A percentile compares a stretch with the other conserved stretches of the same genome.
Evolutionary conservation across 2,797 vertebrate genomes (phyloP).

Genomic region (Acrossocheilus wenchowensis): DNA sequence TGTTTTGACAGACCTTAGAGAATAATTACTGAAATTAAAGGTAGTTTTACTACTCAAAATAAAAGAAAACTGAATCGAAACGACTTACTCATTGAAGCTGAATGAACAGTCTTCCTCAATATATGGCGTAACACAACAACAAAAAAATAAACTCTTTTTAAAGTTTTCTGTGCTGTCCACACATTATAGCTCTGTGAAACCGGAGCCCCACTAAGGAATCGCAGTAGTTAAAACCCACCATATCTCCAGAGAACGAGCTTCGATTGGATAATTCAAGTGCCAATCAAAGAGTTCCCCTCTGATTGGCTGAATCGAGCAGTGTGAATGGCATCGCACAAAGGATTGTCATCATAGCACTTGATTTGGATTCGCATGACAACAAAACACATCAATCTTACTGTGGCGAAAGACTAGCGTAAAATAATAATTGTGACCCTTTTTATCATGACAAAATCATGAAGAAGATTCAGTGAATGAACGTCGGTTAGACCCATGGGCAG

Average conservation of each 20-base stretch:
- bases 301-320: conserved; percentile 16
- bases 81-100: conserved; percentile 23
- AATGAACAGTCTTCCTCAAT: neutral
- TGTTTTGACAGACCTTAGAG: neutral
- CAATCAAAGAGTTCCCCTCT: conserved; percentile 1
- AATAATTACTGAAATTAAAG: neutral
- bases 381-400: neutral
- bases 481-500: neutral
- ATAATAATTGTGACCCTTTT: neutral
- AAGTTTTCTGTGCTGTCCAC: neutral
- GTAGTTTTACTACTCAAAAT: neutral
- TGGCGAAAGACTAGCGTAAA: neutral
- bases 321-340: neutral
- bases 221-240: neutral
- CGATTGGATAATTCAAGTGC: conserved; percentile 25
- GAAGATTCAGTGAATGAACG: neutral
- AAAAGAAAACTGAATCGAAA: neutral
- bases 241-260: neutral
- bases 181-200: neutral
- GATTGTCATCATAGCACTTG: neutral
- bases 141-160: neutral
- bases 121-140: neutral
- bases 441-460: neutral
- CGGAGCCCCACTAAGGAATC: neutral
- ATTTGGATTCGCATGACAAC: neutral